phyloP scores from a whole-genome alignment of 64 coral and sea anemone genomes.

The Montipora cactus region DNA sequence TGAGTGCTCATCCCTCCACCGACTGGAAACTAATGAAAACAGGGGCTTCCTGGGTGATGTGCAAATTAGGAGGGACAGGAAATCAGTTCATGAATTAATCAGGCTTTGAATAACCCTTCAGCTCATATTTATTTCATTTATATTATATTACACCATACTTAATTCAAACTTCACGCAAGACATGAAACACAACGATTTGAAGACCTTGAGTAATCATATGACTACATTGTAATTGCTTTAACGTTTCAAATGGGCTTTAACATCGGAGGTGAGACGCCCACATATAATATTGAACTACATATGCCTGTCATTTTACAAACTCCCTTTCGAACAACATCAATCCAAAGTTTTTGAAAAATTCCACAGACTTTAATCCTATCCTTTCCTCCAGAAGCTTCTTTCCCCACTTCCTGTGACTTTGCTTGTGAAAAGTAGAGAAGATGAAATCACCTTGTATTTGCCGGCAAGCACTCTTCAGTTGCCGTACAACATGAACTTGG shows the following conservation, averaged over 20 bases:
- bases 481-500: constrained; percentile 79
- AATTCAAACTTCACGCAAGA: neutral
- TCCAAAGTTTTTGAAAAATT: constrained; percentile 87
- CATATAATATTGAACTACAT: neutral
- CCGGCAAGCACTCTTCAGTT: constrained; percentile 69
- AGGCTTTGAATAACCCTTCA: neutral
- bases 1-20: too few relatives aligned
- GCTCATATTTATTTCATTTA: neutral
- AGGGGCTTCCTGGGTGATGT: too few relatives aligned
- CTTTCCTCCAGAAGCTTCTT: constrained; percentile 76
- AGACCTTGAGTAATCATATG: neutral
- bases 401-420: constrained; percentile 54
- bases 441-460: constrained; percentile 64
- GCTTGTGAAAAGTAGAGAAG: constrained; percentile 87
- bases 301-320: constrained; percentile 35
- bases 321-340: constrained; percentile 88
- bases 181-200: neutral
- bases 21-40: too few relatives aligned
- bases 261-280: neutral
- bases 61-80: too few relatives aligned
- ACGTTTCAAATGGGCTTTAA: neutral
- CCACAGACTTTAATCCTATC: constrained; percentile 63
- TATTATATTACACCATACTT: neutral
- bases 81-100: too few relatives aligned
- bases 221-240: too few relatives aligned